Evolutionary conservation across 2,797 vertebrate species (phyloP).

Genomic region (Rhinichthys osculus): DNA sequence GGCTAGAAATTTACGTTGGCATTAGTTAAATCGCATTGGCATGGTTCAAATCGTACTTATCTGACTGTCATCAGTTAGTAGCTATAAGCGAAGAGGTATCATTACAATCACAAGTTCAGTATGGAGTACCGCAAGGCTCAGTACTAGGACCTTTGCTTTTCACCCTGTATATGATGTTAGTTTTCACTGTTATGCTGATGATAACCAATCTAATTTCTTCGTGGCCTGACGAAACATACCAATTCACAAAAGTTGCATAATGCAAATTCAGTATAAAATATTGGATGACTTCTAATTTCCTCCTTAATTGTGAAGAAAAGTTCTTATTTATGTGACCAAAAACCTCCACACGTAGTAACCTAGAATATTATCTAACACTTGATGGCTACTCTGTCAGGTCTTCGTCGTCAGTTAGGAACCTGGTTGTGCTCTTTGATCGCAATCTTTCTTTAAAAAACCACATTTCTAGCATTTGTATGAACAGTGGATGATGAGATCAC

Average conservation of each 20-base stretch:
- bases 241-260: neutral
- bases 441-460: neutral
- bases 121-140: neutral
- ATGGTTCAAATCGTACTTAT: neutral
- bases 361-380: neutral
- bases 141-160: neutral
- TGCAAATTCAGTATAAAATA: neutral
- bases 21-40: neutral
- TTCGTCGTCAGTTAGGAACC: neutral
- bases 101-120: neutral
- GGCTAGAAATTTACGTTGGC: neutral
- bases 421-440: rapidly evolving
- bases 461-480: neutral
- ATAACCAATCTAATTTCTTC: neutral
- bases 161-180: neutral
- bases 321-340: neutral
- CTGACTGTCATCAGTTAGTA: neutral
- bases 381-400: neutral
- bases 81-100: neutral
- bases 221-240: neutral
- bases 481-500: neutral
- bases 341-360: neutral
- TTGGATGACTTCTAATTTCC: neutral
- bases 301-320: neutral
- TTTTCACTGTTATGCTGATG: neutral